Percentiles rank a stretch among this genome's conserved stretches.
Conservation (phyloP, 1,140 invertebrate species). For the Papilio polytes region DNA sequence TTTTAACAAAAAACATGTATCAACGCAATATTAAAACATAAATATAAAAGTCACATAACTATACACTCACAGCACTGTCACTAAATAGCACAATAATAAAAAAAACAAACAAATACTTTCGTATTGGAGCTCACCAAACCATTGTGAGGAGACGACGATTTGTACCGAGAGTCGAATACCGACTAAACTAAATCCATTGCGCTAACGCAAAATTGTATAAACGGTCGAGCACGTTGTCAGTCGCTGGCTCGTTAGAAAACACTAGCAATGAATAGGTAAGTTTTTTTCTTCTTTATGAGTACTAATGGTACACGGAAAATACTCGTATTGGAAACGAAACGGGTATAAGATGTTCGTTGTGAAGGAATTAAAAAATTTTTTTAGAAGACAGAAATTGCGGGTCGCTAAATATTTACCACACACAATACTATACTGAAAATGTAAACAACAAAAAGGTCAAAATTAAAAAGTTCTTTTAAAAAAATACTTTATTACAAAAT, state of each 20-base stretch:
- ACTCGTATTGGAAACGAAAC: not conserved
- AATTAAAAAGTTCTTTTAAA: not conserved
- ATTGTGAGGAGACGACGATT: conserved; percentile 22
- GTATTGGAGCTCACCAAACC: conserved; percentile 31
- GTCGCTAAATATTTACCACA: no score
- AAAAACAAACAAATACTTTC: conserved; percentile 14
- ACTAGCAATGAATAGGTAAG: not conserved
- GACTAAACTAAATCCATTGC: conserved; percentile 18
- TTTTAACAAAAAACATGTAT: not conserved
- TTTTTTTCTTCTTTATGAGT: not conserved
- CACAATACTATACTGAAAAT: not conserved
- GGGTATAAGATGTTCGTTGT: not conserved
- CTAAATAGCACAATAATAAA: conserved; percentile 9
- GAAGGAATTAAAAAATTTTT: no score
- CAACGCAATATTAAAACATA: not conserved
- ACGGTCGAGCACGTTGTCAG: not conserved
- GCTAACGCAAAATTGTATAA: conserved; percentile 18
- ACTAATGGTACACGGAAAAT: not conserved
- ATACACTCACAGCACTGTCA: conserved; percentile 30
- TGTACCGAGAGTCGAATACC: conserved; percentile 20
- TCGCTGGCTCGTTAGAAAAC: conserved; percentile 11
- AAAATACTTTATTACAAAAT: conserved; percentile 24
- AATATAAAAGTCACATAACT: not conserved
- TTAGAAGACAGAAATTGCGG: no score
- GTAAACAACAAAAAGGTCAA: not conserved